Conservation (phyloP, 2,888 invertebrate genomes). For the Campoplex capitator region DNA sequence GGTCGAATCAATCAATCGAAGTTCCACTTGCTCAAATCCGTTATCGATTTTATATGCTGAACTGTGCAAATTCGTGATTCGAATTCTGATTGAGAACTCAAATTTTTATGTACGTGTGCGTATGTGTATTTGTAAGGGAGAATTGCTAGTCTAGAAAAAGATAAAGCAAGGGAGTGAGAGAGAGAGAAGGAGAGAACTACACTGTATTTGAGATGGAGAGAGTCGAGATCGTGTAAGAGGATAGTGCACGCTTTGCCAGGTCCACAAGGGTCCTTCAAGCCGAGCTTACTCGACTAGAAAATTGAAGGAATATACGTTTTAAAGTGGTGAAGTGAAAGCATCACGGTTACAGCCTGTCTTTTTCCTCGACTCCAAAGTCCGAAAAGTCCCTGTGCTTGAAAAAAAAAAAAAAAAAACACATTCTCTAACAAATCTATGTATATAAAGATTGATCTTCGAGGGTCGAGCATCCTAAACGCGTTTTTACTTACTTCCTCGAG, state of each 20-base stretch:
- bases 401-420: slow-evolving; percentile 23
- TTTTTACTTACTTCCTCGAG: slow-evolving; percentile 34
- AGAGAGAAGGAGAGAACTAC: slow-evolving; percentile 13
- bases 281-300: slow-evolving; percentile 84
- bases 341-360: slow-evolving; percentile 66
- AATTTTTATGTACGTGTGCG: slow-evolving; percentile 20
- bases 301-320: slow-evolving; percentile 84
- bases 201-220: slow-evolving; percentile 64
- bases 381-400: slow-evolving; percentile 52
- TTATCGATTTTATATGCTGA: slow-evolving; percentile 85
- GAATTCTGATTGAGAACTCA: slow-evolving; percentile 83
- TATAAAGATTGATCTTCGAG: slow-evolving; percentile 16
- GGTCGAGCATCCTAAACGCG: slow-evolving; percentile 32
- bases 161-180: slow-evolving; percentile 5
- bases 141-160: neutral
- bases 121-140: slow-evolving; percentile 32
- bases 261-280: slow-evolving; percentile 82
- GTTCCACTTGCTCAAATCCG: slow-evolving; percentile 66
- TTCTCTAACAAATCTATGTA: neutral
- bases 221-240: slow-evolving; percentile 84
- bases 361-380: slow-evolving; percentile 55
- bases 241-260: slow-evolving; percentile 85
- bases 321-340: slow-evolving; percentile 77
- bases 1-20: neutral
- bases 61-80: slow-evolving; percentile 84